A percentile compares a stretch with the other conserved stretches of the same genome.
Evolutionary conservation across 2,888 invertebrate species (phyloP).

Genomic region (Rosalia funebris): DNA sequence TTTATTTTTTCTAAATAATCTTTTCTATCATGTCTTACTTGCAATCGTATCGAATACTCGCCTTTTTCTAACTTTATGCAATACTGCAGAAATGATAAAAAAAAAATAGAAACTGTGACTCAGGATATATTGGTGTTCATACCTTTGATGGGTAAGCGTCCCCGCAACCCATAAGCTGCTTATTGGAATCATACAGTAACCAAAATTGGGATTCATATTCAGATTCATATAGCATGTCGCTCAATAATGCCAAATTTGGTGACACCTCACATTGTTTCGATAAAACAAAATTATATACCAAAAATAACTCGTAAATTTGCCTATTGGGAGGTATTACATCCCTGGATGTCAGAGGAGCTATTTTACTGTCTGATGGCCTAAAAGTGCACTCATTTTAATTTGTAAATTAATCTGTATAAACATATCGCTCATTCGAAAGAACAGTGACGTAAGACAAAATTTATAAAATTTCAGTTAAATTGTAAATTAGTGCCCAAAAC

Average conservation of each 20-base stretch:
- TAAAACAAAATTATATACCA: constrained; percentile 88
- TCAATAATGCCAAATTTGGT: constrained; percentile 81
- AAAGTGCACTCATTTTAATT: constrained; percentile 45
- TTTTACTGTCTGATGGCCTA: constrained; percentile 85
- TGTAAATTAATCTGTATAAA: no score
- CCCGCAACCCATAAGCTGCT: constrained; percentile 85
- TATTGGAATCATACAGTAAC: constrained; percentile 93
- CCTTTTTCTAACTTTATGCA: constrained; percentile 92
- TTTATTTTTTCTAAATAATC: constrained; percentile 85
- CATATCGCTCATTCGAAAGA: no score
- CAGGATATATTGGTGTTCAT: constrained; percentile 30
- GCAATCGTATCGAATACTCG: constrained; percentile 87
- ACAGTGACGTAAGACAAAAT: no score
- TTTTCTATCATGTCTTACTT: constrained; percentile 90
- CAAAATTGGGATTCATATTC: constrained; percentile 97
- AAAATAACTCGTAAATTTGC: constrained; percentile 90
- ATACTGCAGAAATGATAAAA: constrained; percentile 69
- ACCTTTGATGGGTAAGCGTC: constrained; percentile 91
- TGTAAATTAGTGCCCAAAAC: not conserved
- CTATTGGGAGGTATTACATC: constrained; percentile 88
- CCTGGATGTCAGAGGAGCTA: constrained; percentile 79
- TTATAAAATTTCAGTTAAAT: no score
- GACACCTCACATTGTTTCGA: constrained; percentile 85
- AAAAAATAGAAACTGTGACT: not conserved
- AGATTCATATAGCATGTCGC: constrained; percentile 91